Conservation (phyloP, 2,797 vertebrate species). For the Saguinus oedipus region DNA sequence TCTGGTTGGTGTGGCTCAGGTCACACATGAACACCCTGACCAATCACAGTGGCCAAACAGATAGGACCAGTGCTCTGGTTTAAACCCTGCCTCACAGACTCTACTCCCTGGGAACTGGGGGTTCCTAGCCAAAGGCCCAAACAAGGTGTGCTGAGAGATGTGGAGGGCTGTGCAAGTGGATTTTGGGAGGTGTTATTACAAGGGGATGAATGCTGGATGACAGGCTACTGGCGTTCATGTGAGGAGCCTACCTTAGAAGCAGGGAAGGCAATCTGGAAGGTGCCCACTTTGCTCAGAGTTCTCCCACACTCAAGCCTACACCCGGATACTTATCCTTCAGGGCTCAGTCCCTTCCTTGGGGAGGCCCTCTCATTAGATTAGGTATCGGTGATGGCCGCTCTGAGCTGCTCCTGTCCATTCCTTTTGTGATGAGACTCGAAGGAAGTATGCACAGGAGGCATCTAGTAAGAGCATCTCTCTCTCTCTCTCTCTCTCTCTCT, state of each 20-base stretch:
- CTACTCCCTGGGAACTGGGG: not conserved
- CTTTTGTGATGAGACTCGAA: not conserved
- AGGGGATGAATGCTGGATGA: not conserved
- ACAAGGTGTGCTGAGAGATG: not conserved
- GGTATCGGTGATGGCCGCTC: fast-evolving
- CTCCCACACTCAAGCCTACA: not conserved
- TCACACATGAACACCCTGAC: not conserved
- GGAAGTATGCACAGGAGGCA: not conserved
- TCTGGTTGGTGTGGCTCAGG: not conserved
- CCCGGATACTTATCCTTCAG: not conserved
- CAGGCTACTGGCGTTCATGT: not conserved
- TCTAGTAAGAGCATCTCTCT: not conserved
- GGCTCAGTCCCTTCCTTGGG: not conserved
- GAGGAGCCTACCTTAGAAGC: not conserved
- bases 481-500: not conserved
- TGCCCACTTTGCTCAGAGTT: not conserved
- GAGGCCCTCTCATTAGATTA: not conserved
- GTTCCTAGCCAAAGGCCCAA: not conserved
- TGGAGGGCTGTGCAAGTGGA: not conserved
- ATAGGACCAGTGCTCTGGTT: not conserved
- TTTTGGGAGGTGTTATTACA: not conserved
- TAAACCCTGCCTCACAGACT: not conserved
- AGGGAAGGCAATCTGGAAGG: not conserved
- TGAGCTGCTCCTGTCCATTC: not conserved
- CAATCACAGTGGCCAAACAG: not conserved